phyloP scores from a whole-genome alignment of 2,797 vertebrate species.

The Discoglossus pictus region DNA sequence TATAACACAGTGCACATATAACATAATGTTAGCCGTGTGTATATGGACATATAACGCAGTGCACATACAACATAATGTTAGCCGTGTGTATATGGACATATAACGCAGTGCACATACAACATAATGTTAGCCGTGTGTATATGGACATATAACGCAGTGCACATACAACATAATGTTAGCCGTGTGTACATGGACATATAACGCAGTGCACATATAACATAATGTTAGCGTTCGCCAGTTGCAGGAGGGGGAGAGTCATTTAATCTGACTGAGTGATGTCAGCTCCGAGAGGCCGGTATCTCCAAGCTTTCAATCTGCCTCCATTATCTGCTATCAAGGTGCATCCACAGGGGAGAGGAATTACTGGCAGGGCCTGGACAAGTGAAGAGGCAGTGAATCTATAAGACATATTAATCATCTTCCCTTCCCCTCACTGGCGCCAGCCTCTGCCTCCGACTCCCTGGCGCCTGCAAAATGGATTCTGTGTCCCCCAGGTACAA shows the following conservation, averaged over 20 bases:
- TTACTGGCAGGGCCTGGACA: slow-evolving; percentile 73
- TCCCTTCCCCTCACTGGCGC: slow-evolving; percentile 69
- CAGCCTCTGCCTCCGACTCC: slow-evolving; percentile 82
- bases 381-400: slow-evolving; percentile 74
- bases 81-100: too few relatives aligned
- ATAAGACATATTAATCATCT: slow-evolving; percentile 80
- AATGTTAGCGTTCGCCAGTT: slow-evolving; percentile 65
- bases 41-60: too few relatives aligned
- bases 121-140: too few relatives aligned
- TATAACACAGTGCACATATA: too few relatives aligned
- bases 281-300: slow-evolving; percentile 70
- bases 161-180: too few relatives aligned
- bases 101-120: too few relatives aligned
- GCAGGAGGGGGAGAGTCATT: slow-evolving; percentile 78
- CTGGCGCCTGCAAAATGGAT: slow-evolving; percentile 74
- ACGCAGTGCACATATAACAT: slow-evolving; percentile 53
- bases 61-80: too few relatives aligned
- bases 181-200: too few relatives aligned
- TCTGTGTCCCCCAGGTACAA: slow-evolving; percentile 70
- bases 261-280: slow-evolving; percentile 81
- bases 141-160: too few relatives aligned
- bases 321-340: slow-evolving; percentile 78
- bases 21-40: too few relatives aligned
- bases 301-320: slow-evolving; percentile 75
- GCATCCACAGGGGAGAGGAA: slow-evolving; percentile 72